Conservation (phyloP, 2,888 invertebrate genomes). For the Acanthosoma haemorrhoidale region DNA sequence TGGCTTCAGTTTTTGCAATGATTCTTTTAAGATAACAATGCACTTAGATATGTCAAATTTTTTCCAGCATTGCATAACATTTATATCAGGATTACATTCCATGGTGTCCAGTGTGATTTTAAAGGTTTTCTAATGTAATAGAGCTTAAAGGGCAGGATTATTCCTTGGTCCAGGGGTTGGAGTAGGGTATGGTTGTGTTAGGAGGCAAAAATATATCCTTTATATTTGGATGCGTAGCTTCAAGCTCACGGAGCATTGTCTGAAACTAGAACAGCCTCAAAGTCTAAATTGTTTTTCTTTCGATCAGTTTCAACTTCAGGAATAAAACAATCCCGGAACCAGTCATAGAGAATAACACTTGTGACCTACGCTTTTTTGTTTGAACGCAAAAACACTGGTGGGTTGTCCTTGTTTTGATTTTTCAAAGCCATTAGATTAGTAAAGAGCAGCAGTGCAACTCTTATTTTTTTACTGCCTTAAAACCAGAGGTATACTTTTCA, state of each 20-base stretch:
- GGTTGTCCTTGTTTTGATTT: constrained; percentile 14
- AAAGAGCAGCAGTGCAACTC: constrained; percentile 43
- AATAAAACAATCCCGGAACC: background rate
- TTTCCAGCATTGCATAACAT: too few relatives aligned
- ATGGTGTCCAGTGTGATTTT: too few relatives aligned
- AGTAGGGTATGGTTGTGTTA: too few relatives aligned
- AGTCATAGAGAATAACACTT: background rate
- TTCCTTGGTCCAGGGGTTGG: too few relatives aligned
- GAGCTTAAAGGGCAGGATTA: too few relatives aligned
- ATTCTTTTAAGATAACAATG: too few relatives aligned
- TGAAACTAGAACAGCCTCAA: constrained; percentile 1
- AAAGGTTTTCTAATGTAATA: too few relatives aligned
- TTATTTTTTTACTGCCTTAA: constrained; percentile 43
- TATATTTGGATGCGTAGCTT: too few relatives aligned
- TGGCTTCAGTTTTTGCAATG: too few relatives aligned
- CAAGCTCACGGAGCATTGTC: background rate
- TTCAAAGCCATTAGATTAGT: constrained; percentile 43
- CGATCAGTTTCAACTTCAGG: background rate
- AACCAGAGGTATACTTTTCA: constrained; percentile 42
- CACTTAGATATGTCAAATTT: too few relatives aligned
- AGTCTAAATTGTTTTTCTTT: background rate
- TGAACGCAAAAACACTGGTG: background rate
- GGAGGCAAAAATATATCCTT: too few relatives aligned
- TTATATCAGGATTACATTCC: too few relatives aligned
- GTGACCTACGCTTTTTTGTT: constrained; percentile 5